Conservation (phyloP, 2,797 vertebrate species). For the Hippocampus kuda region DNA sequence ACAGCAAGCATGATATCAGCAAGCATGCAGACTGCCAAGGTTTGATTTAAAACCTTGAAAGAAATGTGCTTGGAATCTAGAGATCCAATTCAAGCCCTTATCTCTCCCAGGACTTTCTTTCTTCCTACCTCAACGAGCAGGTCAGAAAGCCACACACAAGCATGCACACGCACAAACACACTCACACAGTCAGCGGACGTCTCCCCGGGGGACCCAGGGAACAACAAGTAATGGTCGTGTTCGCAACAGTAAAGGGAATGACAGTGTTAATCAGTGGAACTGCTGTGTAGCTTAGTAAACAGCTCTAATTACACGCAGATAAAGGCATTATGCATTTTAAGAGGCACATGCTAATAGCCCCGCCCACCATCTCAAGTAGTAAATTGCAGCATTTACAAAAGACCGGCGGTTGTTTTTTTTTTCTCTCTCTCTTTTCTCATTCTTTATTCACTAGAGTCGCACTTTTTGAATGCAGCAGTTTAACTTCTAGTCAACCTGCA, state of each 20-base stretch:
- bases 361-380: conserved; percentile 41
- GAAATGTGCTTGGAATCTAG: neutral
- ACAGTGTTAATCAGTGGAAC: conserved; percentile 54
- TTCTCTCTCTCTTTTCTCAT: neutral
- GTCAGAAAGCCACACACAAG: neutral
- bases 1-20: neutral
- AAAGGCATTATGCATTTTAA: conserved; percentile 66
- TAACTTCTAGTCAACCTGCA: neutral
- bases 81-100: conserved; percentile 2
- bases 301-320: conserved; percentile 68
- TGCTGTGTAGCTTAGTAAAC: conserved; percentile 66
- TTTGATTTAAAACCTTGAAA: conserved; percentile 3
- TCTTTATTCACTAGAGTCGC: neutral
- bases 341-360: conserved; percentile 67
- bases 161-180: neutral
- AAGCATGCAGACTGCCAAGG: neutral
- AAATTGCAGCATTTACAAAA: conserved; percentile 41
- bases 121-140: neutral
- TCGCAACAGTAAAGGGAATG: conserved; percentile 25
- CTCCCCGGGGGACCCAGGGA: conserved; percentile 10
- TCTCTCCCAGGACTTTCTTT: neutral
- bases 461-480: neutral
- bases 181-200: neutral
- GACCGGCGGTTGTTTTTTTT: conserved; percentile 12
- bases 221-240: conserved; percentile 7